Base-by-base conservation (phyloP, 2,888 invertebrate genomes). In the Alentia gelatinosa region DNA sequence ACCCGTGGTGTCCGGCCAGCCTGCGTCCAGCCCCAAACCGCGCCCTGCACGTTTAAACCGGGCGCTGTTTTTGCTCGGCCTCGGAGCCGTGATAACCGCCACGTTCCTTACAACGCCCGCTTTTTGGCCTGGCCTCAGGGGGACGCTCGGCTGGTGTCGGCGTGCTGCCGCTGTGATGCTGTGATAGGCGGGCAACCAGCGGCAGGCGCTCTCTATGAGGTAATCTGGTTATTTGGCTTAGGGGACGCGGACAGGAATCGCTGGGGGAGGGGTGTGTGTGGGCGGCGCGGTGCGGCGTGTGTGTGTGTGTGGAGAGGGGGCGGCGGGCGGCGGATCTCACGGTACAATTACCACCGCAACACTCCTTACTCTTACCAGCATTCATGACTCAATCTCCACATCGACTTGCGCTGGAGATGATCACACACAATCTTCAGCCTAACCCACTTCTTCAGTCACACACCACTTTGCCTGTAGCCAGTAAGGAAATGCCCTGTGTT, bases 171-270 rank as follows among this genome's bases (percentile, higher is more conserved):
- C 86, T 30, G 47, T 47, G 47, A 86, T 86, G 86, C 47, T 42
- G 33, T 86, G 42, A 86, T 86, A 86, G 86, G 47, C 83, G 9
- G 47, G 50, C 42, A 42, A 79, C 79, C 79, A 79, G 79, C 79
- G 7, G 37, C 26, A 74, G 4, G 4, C 19, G 74, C 74, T 83
- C 86, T 47, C 86, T 50, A 86, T 30, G 42, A 50, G 86, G 33
- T 86, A 86, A 86, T 86, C 86, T 86, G 86, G 86, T 86, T 86
- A 86, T 42, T 86, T 47, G 86, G 47, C 86, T 86, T 86, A 86
- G n/a, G 47, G 86, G 86, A 47, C 47, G 26, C 4, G 40, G 40
- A 26, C 3, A 9, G 84, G 30, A 1, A 9, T 7, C 4, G 86
- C 4, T 26, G 0, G 30, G 86, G 50, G 47, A 30, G 86, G 86